phyloP scores from a whole-genome alignment of 2,888 invertebrate species.

The Spodoptera exigua region DNA sequence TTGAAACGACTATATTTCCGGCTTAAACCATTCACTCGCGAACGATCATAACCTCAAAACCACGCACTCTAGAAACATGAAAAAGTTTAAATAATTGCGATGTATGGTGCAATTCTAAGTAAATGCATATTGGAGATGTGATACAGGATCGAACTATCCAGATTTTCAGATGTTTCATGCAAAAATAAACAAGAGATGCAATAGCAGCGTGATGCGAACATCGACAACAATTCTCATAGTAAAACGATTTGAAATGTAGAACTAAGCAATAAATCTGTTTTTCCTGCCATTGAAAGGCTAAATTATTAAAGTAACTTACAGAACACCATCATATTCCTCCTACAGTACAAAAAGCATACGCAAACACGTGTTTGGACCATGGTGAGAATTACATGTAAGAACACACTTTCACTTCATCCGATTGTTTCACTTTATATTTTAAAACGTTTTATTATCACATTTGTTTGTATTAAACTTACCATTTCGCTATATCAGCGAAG shows the following conservation, averaged over 20 bases:
- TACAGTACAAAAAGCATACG: conserved; percentile 34
- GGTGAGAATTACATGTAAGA: conserved; percentile 38
- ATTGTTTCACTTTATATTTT: conserved; percentile 58
- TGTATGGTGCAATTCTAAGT: background rate
- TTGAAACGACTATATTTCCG: conserved; percentile 22
- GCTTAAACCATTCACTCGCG: background rate
- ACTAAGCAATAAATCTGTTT: background rate
- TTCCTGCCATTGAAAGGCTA: background rate
- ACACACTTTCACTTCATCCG: conserved; percentile 67
- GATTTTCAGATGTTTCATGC: background rate
- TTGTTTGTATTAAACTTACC: conserved; percentile 75
- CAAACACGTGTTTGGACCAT: conserved; percentile 66
- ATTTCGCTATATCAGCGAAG: conserved; percentile 87
- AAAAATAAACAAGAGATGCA: conserved; percentile 47
- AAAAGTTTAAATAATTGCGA: conserved; percentile 2
- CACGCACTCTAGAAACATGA: conserved; percentile 27
- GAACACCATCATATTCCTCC: conserved; percentile 30
- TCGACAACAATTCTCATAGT: background rate
- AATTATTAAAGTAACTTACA: conserved; percentile 45
- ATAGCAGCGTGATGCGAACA: conserved; percentile 11
- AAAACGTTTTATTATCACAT: conserved; percentile 56
- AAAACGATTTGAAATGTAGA: background rate
- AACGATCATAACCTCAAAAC: conserved; percentile 51
- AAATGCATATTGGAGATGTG: background rate
- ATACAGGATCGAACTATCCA: background rate